Evolutionary conservation across 2,888 invertebrate genomes (phyloP), one percentile per base, ranked within the genome.

Genomic region (Euzetes globulus): DNA sequence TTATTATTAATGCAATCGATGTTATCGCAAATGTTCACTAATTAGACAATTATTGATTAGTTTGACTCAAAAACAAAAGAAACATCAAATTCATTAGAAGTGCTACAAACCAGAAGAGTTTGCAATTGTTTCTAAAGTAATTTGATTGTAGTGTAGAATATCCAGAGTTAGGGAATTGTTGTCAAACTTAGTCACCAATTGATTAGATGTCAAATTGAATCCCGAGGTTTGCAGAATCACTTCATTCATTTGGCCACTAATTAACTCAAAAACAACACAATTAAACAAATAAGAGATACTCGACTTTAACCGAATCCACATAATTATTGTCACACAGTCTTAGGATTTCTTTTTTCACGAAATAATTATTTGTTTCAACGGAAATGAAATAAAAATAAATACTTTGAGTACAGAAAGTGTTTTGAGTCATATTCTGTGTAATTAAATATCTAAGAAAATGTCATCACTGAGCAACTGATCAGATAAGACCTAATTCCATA

Each of bases 261-360:
- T 70, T 70, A 70, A 47, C 27, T 70, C 45, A 70, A 70, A 45
- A 15, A 47, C 5, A 45, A 41, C 22, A 70, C 70, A 70, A 70
- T 47, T 70, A 25, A 70, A 25, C 5, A 70, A 33, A 70, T 70
- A 70, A 13, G n/a, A 47, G 13, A 70, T 7, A 45, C 19, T 27
- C 22, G 13, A 70, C 45, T 70, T 70, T 2, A 47, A 1, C 7
- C 17, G 22, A 45, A 22, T 41, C 19, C 33, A 37, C 63, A 65
- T 65, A 22, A 19, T 50, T 55, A 13, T 27, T 58, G 25, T 3
- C 13, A 25, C 55, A 55, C 1, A 55, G 7, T 11, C 22, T 55
- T 55, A 11, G 55, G 13, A 9, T 25, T 55, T 55, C 50, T 50
- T 50, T 50, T 22, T 55, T 25, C 1, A 55, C 25, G 3, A 25